These are phyloP conservation scores for Hofmannophila pseudospretella DNA, from an alignment of 2,888 invertebrate species.

Conservation along the genomic window DNA sequence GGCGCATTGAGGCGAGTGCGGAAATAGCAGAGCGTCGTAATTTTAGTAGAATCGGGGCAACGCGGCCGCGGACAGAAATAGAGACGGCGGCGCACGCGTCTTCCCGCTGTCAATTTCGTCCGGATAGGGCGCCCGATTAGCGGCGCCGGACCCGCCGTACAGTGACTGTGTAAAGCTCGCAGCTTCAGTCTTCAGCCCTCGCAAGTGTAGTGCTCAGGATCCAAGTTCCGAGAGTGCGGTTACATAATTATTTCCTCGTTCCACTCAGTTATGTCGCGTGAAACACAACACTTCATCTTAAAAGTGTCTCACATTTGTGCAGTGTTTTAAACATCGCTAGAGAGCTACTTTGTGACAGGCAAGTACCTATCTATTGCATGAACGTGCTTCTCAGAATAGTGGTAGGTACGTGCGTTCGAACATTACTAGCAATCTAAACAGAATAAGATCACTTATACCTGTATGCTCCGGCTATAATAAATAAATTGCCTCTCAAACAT, in stretches of 20 bases:
- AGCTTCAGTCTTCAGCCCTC: constrained; percentile 14
- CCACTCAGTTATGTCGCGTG: constrained; percentile 28
- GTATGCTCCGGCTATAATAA: not conserved
- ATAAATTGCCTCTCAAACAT: not conserved
- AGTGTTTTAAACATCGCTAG: constrained; percentile 12
- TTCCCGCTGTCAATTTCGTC: constrained; percentile 71
- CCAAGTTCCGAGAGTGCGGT: constrained; percentile 24
- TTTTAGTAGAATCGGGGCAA: constrained; percentile 78
- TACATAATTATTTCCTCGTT: constrained; percentile 39
- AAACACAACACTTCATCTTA: constrained; percentile 16
- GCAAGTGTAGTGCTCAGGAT: constrained; percentile 40
- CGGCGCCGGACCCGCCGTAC: constrained; percentile 30
- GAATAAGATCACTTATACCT: not conserved
- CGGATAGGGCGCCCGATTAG: constrained; percentile 70
- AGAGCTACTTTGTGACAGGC: constrained; percentile 1
- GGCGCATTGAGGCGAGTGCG: constrained; percentile 64
- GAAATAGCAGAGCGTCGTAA: constrained; percentile 74
- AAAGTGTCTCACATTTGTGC: constrained; percentile 23
- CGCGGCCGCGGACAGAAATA: constrained; percentile 74
- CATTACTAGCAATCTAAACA: not conserved
- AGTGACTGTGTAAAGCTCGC: constrained; percentile 16
- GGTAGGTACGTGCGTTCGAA: not conserved
- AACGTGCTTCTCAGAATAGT: not conserved
- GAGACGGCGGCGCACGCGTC: constrained; percentile 63
- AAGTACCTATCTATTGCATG: constrained; percentile 3